Evolutionary conservation across 2,113 vertebrate genomes (phyloP).

Genomic region (Ariopsis seemanni): DNA sequence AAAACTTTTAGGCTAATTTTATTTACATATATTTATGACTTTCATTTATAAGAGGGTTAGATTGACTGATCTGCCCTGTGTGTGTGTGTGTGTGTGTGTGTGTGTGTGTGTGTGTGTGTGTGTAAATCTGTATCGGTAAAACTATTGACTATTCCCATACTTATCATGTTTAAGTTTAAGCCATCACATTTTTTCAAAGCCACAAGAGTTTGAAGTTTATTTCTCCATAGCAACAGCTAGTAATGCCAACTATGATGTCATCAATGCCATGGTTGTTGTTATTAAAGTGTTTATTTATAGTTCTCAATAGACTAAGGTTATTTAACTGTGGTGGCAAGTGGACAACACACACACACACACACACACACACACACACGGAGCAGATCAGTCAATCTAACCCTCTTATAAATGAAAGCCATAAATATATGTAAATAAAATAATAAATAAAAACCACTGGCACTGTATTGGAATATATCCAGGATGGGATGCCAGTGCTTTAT

Average conservation of each 20-base stretch:
- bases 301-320: background rate
- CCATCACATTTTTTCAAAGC: constrained; percentile 21
- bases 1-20: background rate
- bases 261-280: constrained; percentile 4
- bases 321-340: constrained; percentile 16
- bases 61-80: background rate
- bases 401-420: background rate
- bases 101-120: background rate
- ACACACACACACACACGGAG: background rate
- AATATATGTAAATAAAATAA: background rate
- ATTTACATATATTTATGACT: background rate
- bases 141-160: background rate
- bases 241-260: constrained; percentile 20
- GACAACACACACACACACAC: background rate
- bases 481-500: background rate
- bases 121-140: background rate
- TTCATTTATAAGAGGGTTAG: background rate
- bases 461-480: background rate
- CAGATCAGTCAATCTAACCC: background rate
- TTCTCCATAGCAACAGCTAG: constrained; percentile 23
- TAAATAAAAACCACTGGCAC: background rate
- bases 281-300: constrained; percentile 21
- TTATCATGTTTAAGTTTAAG: background rate
- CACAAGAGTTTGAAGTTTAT: background rate
- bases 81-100: background rate